phyloP scores from a whole-genome alignment of 1,140 invertebrate genomes.

The Trichoplusia ni region DNA sequence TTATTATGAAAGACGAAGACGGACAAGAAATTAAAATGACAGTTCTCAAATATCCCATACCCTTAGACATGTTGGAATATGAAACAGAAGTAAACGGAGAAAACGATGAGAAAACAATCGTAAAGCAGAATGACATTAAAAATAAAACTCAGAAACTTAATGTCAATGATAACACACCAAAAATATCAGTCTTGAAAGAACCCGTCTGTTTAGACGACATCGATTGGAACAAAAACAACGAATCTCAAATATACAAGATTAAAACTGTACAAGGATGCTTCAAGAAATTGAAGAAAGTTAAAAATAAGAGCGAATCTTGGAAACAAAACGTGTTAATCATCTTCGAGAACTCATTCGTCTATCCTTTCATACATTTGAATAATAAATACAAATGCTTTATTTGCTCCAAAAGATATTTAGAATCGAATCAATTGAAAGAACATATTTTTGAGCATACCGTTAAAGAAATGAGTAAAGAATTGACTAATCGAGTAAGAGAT shows the following conservation, averaged over 20 bases:
- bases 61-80: conserved; percentile 43
- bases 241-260: conserved; percentile 39
- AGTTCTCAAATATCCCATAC: conserved; percentile 54
- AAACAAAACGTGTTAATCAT: conserved; percentile 59
- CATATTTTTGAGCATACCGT: conserved; percentile 51
- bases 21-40: conserved; percentile 52
- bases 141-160: conserved; percentile 12
- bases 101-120: not conserved
- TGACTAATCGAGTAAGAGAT: conserved; percentile 53
- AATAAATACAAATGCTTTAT: conserved; percentile 69
- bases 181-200: conserved; percentile 46
- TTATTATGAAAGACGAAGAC: conserved; percentile 58
- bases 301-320: conserved; percentile 47
- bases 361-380: conserved; percentile 58
- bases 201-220: conserved; percentile 47
- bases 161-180: conserved; percentile 3
- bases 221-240: conserved; percentile 25
- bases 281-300: conserved; percentile 17
- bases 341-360: conserved; percentile 61
- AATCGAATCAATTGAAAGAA: conserved; percentile 45
- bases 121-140: not conserved
- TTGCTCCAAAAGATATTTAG: conserved; percentile 52
- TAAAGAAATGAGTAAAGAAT: conserved; percentile 47
- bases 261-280: conserved; percentile 39
- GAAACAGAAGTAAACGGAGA: conserved; percentile 39